phyloP scores from a whole-genome alignment of 2,797 vertebrate genomes.

The Oreochromis mossambicus region DNA sequence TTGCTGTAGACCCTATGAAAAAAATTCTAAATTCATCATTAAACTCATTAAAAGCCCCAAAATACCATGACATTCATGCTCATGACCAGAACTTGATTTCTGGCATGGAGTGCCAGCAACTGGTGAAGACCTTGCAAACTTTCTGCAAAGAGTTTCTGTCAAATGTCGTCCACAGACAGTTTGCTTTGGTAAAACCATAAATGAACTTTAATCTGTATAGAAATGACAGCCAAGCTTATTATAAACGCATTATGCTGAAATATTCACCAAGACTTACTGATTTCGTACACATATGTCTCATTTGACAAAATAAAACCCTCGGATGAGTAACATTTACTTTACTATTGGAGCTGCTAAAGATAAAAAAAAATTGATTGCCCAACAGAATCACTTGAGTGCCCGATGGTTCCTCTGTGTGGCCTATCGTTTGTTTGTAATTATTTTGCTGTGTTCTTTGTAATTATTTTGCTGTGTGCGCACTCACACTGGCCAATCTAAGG shows the following conservation, averaged over 20 bases:
- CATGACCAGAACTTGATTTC: not conserved
- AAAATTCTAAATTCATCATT: not conserved
- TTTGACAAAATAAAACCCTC: not conserved
- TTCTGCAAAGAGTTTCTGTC: not conserved
- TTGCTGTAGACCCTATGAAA: not conserved
- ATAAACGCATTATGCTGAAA: not conserved
- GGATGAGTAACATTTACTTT: not conserved
- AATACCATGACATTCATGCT: not conserved
- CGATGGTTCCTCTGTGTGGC: not conserved
- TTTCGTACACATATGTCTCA: not conserved
- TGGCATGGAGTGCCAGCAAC: not conserved
- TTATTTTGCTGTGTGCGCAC: not conserved
- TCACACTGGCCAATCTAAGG: constrained; percentile 14
- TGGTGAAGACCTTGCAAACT: not conserved
- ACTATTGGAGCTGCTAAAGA: not conserved
- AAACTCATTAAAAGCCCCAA: not conserved
- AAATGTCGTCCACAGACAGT: not conserved
- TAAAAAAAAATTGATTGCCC: not conserved
- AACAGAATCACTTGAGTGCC: not conserved
- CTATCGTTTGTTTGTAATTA: not conserved
- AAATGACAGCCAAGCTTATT: not conserved
- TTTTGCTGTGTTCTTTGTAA: not conserved
- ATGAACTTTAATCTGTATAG: not conserved
- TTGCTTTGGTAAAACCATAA: not conserved
- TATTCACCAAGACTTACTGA: not conserved